Base-by-base conservation (phyloP, 2,888 invertebrate genomes). In the Augochlorella aurata region DNA sequence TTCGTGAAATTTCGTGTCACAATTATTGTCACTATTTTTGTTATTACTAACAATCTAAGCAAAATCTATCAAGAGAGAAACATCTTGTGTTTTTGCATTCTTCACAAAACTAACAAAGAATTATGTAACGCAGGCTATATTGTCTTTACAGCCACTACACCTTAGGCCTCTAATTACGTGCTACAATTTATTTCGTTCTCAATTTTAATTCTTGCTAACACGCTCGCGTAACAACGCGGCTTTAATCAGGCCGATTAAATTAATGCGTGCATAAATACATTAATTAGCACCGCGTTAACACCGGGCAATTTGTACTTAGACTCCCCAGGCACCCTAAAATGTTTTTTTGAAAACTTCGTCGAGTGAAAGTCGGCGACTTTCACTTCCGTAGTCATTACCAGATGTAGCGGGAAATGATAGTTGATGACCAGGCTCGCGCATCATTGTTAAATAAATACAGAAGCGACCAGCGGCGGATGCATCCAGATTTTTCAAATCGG, bases 311-410 rank as follows among this genome's bases (percentile, higher is more conserved):
- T 29, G 29, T 16, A 29, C 8, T 29, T 61, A 61, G 29, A 29
- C 16, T 14, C 47, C 47, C 8, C 16, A 2, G 16, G 61, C 58
- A 24, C 50, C 44, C 24, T 47, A 68, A 75, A 58, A 68, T 45
- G 14, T 75, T 44, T 58, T 52, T 75, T 75, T 47, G 47, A 45
- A 68, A 68, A n/a, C 67, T n/a, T 75, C 16, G 58, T 47, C 10
- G 68, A 54, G 54, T 58, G 58, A 68, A 68, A 75, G 68, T 24
- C 44, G 10, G 58, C 47, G n/a, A 44, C 67, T 68, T 75, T 75
- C 74, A 68, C 74, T 74, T 45, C 67, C 52, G 67, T 18, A 61
- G 29, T 58, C 47, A 45, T 58, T 75, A 75, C 52, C 68, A 68
- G 54, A 68, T 58, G 68, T 58, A 21, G 21, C 44, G 58, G 67